Conservation (phyloP, 2,113 vertebrate genomes). For the Eupsittula cactorum region DNA sequence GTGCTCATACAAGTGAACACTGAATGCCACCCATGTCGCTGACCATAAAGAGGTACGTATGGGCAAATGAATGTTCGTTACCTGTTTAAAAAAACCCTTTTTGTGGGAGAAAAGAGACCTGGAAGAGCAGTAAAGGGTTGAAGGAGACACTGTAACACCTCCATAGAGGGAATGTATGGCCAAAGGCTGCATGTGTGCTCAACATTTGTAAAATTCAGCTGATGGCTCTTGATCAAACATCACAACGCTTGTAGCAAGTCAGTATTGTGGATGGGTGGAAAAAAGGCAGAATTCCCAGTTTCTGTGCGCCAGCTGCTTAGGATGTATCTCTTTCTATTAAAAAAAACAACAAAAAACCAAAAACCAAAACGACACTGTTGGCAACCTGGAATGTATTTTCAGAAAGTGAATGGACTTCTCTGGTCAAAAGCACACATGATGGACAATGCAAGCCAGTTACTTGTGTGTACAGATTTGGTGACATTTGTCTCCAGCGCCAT, state of each 20-base stretch:
- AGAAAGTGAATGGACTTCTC: not conserved
- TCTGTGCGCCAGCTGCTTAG: not conserved
- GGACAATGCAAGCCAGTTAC: not conserved
- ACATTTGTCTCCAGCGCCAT: not conserved
- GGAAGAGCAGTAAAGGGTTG: not conserved
- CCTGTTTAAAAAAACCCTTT: accelerated
- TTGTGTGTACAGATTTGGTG: not conserved
- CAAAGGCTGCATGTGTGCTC: not conserved
- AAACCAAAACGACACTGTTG: not conserved
- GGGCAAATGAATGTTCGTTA: not conserved
- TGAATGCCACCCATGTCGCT: not conserved
- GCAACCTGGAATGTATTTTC: not conserved
- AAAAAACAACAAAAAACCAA: not conserved
- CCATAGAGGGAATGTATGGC: accelerated
- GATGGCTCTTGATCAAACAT: not conserved
- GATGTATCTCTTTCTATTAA: not conserved
- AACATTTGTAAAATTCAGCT: not conserved
- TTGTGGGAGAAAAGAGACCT: not conserved
- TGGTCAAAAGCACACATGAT: not conserved
- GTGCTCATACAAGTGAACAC: not conserved
- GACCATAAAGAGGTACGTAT: not conserved
- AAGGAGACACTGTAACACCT: not conserved
- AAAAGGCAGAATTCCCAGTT: not conserved
- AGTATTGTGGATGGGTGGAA: not conserved
- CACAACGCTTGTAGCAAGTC: not conserved